Conservation (phyloP, 2,888 invertebrate species). For the Colostygia pectinataria region DNA sequence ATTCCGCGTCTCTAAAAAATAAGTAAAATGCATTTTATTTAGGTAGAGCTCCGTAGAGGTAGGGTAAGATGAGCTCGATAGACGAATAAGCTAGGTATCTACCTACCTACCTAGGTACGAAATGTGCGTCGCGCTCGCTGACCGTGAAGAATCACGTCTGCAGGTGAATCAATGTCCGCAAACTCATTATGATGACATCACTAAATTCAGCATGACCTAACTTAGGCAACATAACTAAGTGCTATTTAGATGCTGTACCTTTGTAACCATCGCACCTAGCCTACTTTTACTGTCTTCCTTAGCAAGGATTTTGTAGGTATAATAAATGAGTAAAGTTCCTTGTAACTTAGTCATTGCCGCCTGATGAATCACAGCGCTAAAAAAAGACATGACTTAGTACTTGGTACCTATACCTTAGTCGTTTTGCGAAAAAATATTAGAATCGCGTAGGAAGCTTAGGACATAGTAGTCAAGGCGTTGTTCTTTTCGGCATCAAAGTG, state of each 20-base stretch:
- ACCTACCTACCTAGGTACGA: too few species aligned
- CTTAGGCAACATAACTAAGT: background rate
- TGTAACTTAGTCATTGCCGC: conserved; percentile 28
- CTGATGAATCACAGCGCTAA: conserved; percentile 29
- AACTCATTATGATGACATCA: conserved; percentile 1
- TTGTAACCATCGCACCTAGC: too few species aligned
- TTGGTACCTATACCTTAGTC: conserved; percentile 7
- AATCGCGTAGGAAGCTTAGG: too few species aligned
- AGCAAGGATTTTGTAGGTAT: too few species aligned
- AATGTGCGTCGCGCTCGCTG: conserved; percentile 20
- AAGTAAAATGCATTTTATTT: too few species aligned
- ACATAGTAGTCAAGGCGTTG: too few species aligned
- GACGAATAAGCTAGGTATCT: too few species aligned
- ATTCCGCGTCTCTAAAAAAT: background rate
- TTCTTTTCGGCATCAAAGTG: conserved; percentile 25
- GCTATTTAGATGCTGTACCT: too few species aligned
- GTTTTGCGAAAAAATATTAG: too few species aligned
- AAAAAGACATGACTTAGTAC: conserved; percentile 24
- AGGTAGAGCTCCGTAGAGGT: too few species aligned
- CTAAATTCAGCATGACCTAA: background rate
- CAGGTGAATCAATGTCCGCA: conserved; percentile 48
- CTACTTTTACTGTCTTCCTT: too few species aligned
- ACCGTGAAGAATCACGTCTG: conserved; percentile 51
- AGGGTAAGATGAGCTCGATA: too few species aligned
- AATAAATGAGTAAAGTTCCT: background rate